Evolutionary conservation across 1,140 invertebrate genomes (phyloP), one percentile per base, ranked within the genome.

Genomic region (Aethina tumida): DNA sequence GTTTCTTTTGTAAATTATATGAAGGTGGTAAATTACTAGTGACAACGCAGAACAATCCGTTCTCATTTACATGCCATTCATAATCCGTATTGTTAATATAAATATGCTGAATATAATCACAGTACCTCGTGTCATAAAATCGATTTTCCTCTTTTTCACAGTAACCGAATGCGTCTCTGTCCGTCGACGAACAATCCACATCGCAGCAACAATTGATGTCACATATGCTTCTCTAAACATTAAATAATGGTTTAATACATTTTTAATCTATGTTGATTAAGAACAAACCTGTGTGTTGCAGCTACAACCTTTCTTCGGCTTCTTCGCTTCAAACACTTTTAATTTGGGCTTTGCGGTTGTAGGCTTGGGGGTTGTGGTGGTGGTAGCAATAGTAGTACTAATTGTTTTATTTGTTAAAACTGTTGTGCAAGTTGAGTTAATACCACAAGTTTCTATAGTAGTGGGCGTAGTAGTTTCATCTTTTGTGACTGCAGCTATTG

Each of bases 131-230:
- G 55, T 62, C 63, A 18, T 56, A 45, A 21, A 38, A 30, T 24
- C 29, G 18, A 20, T 49, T 48, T 35, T 47, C 37, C 16, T 52
- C 39, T 14, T 49, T 43, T 20, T 55, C 41, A 43, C 79, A 84
- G 35, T 60, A 45, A 21, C 62, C 57, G 53, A 84, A 84, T 5
- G 74, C 56, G 31, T 49, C 35, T 50, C 64, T 67, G 38, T 81
- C 72, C 27, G 56, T 50, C 3, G 56, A 44, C 8, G 63, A 55
- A 55, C 81, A 86, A 40, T 83, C 79, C 14, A 39, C 46, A 61
- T 86, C 82, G 62, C 82, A 84, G 48, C 81, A 84, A 58, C 81
- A 86, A 49, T 81, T 79, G 19, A 81, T 65, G 60, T 86, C 79
- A 65, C 82, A 86, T 12, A 22, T 12, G 9, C 28, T 21, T 12